Evolutionary conservation across 2,888 invertebrate genomes (phyloP), one percentile per base, ranked within the genome.

Genomic region (Euphydryas editha): DNA sequence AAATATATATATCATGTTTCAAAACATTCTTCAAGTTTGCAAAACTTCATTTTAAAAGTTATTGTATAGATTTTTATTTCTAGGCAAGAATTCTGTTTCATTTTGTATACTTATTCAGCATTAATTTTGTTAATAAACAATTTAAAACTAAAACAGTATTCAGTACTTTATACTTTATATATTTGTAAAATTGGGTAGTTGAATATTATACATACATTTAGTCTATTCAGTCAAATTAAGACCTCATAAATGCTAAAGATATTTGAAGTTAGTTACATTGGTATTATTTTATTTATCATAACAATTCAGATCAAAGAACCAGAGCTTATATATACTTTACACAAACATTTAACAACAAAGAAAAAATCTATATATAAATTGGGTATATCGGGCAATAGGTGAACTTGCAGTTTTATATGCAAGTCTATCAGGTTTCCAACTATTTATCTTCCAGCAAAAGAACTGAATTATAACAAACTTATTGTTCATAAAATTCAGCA

Each of bases 201-300:
- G 75, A 75, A 79, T 82, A 82, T 75, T 82, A 79, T 84, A 85
- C 79, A 87, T 86, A 88, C 84, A 87, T 84, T 51, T 51, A 51
- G 85, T 84, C 83, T 87, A 87, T 84, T 86, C 85, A 89, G 88
- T 90, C 86, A 85, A 86, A 84, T 82, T 78, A 84, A 81, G 80
- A 84, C 84, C 84, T 83, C 82, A 79, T 85, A 88, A 87, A 88
- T 87, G 87, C 87, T 82, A 78, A 78, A 79, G 80, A 62, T 68
- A 80, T 81, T 81, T 78, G 79, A 82, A 63, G 65, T 68, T 73
- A 63, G 65, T 68, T 73, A 70, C 69, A 77, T 75, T 76, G 73
- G 74, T 74, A 73, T 72, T 71, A 65, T 30, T 70, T 57, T 59
- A 70, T 74, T 71, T 59, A 73, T 62, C 70, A 72, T 72, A 78